Evolutionary conservation across 2,888 invertebrate species (phyloP).

Genomic region (Drosophila conformis): DNA sequence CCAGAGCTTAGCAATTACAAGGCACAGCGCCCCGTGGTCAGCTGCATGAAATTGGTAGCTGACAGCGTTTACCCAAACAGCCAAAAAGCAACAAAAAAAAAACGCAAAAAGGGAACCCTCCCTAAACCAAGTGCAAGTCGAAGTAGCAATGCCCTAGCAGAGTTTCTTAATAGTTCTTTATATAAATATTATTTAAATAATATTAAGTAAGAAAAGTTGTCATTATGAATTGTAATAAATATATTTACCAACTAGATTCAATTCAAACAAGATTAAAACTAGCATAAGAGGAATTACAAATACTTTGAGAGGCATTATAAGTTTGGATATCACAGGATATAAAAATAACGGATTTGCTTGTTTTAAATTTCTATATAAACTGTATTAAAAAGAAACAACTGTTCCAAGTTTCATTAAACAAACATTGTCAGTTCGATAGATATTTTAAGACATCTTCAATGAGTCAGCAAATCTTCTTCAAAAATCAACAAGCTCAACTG

Average conservation of each 20-base stretch:
- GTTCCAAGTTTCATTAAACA: background rate
- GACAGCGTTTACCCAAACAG: constrained; percentile 43
- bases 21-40: constrained; percentile 71
- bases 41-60: constrained; percentile 75
- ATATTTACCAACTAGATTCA: background rate
- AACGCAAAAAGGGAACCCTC: background rate
- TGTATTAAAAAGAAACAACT: background rate
- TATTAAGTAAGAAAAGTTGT: background rate
- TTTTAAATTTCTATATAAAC: background rate
- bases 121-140: background rate
- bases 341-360: too few relatives aligned
- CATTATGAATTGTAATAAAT: background rate
- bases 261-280: background rate
- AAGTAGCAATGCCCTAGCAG: constrained; percentile 21
- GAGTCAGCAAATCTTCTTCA: background rate
- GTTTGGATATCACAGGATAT: background rate
- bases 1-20: constrained; percentile 73
- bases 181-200: background rate
- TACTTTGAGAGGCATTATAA: background rate
- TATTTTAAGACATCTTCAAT: background rate
- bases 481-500: background rate
- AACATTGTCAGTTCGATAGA: background rate
- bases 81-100: constrained; percentile 4
- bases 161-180: background rate
- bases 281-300: background rate